Conservation (phyloP, 2,113 vertebrate genomes). For the Aleadryas rufinucha region DNA sequence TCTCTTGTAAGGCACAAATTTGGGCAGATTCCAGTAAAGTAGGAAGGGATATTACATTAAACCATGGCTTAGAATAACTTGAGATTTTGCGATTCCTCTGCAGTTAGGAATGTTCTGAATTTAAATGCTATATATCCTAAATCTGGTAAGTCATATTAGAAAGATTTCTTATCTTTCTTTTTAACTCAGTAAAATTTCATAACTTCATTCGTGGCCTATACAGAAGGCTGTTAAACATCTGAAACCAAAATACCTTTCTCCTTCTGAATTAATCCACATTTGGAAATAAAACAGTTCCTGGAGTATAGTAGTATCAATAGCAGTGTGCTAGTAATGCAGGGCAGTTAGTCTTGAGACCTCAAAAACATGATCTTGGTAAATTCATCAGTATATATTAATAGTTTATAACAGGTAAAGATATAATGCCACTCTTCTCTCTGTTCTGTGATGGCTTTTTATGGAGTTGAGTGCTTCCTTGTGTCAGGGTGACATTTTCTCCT, state of each 20-base stretch:
- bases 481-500: neutral
- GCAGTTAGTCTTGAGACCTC: neutral
- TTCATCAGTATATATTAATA: neutral
- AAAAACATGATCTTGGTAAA: neutral
- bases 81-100: neutral
- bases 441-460: neutral
- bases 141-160: neutral
- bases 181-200: neutral
- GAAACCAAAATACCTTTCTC: neutral
- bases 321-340: neutral
- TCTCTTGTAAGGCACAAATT: neutral
- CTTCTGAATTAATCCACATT: neutral
- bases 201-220: neutral
- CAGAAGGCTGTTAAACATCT: neutral
- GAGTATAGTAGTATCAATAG: neutral
- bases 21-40: neutral
- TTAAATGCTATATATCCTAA: neutral
- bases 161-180: neutral
- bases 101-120: neutral
- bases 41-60: neutral
- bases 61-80: neutral
- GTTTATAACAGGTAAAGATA: neutral
- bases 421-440: fast-evolving
- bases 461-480: neutral
- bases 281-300: neutral